These are phyloP conservation scores for Lytechinus pictus DNA, from an alignment of 35 echinoderm and acorn worm species.

Conservation along the genomic window DNA sequence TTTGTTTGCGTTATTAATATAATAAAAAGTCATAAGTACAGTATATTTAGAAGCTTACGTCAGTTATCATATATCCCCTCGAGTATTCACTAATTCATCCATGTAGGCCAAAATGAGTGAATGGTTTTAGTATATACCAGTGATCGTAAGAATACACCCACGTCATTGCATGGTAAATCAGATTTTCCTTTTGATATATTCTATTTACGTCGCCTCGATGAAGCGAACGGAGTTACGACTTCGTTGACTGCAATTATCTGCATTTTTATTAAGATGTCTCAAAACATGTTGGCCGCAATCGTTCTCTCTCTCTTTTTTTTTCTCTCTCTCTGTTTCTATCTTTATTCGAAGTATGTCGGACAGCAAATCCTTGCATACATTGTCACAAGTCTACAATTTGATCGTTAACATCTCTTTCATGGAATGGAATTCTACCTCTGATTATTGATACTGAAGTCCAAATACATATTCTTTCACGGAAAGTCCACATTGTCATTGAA, in stretches of 20 bases:
- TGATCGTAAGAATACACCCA: conserved; percentile 20
- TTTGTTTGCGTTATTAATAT: not conserved
- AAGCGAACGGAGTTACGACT: conserved; percentile 14
- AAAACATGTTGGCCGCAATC: not conserved
- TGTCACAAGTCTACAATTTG: not conserved
- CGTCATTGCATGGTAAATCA: conserved; percentile 42
- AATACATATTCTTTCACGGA: too few relatives aligned
- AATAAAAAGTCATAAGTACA: not conserved
- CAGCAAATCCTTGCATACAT: not conserved
- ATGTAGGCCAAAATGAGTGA: not conserved
- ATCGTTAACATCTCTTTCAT: not conserved
- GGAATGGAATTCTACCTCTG: not conserved
- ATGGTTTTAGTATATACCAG: not conserved
- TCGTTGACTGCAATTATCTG: conserved; percentile 6
- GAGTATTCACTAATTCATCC: not conserved
- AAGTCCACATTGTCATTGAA: too few relatives aligned
- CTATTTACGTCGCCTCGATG: conserved; percentile 19
- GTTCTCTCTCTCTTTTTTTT: not conserved
- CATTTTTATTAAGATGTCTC: not conserved
- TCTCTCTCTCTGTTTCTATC: not conserved
- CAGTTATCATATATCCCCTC: not conserved
- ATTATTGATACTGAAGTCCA: not conserved
- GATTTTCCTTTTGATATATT: not conserved
- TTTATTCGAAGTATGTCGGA: not conserved
- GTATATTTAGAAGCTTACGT: conserved; percentile 4